Base-by-base conservation (phyloP, 2,113 vertebrate species). In the Orientallactaga bullata region DNA sequence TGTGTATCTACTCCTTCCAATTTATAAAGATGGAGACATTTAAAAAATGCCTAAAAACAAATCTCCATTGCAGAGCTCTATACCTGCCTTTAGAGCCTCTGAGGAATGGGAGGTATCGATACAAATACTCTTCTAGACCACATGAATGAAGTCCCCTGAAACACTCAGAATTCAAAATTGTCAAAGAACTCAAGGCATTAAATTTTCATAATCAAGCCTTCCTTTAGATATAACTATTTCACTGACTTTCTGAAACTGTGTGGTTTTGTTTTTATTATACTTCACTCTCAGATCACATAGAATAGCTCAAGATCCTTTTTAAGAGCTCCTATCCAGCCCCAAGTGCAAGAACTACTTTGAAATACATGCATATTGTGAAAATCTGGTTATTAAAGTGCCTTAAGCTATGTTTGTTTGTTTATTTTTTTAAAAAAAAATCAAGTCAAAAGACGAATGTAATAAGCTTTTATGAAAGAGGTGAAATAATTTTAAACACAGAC, bases 401-500 rank as follows among this genome's bases (percentile, higher is more conserved):
- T 97, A 93, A 92, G 91, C 93, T 97, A 93, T 61, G 0, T 97
- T 98, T 98, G 88, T 98, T 97, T 96, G 97, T 98, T 98, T 98
- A 94, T 97, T 98, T 97, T 96, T 97, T 65, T 74, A 32, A 60
- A 91, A 91, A 97, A 82, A 97, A 97, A 96, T 96, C 96, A 97
- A 96, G 96, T 96, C 79, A 93, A 96, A 96, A 98, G 97, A 90
- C 94, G 18, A 3, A 88, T 95, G 97, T 98, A 98, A 98, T 98
- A 98, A 98, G 97, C 97, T 98, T 98, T 98, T 98, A 97, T 96
- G 96, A 97, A 98, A 98, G 98, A 98, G 98, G 98, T 98, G 98
- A 98, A 99, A 99, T 98, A 98, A 98, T 99, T 99, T 98, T 99
- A 98, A 98, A 98, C 98, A 98, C 98, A 98, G 98, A 98, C 98